Base-by-base conservation (phyloP, 2,113 vertebrate genomes). In the Sturnira hondurensis region DNA sequence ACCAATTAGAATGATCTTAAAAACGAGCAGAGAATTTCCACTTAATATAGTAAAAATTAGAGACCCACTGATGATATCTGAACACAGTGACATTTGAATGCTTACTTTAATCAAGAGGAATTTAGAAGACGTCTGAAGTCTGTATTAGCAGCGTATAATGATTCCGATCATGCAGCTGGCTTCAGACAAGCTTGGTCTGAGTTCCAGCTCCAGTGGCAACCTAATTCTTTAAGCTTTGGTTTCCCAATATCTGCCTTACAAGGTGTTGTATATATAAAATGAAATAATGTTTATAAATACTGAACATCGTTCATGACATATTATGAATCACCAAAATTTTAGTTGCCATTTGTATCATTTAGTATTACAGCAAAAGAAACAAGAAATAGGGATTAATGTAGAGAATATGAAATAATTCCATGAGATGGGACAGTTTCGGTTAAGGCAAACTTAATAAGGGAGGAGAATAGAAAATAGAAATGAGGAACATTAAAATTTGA, bases 41-140 rank as follows among this genome's bases (percentile, higher is more conserved):
- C 7, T 89, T 74, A 38, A 77, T 54, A 41, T 13, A 82, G 12
- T 24, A 89, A 76, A 61, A 82, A 54, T 43, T 84, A 95, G 26
- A 81, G 8, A 89, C 41, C 36, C 2, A 87, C 14, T 65, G 58
- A 67, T 87, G 38, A 91, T 84, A 95, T 70, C 70, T 63, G 36
- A 94, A 67, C 56, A 73, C 17, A 45, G 56, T 54, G 36, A 22
- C 17, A 93, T 80, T 86, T 50, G 26, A 93, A 94, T 71, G 22
- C 16, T 73, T 83, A 84, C 20, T 86, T 77, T 84, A 93, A 96
- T 89, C 63, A 89, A 56, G 56, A 91, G 17, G 52, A 87, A 88
- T 84, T 22, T 43, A 54, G 41, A 84, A 36, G 65, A 86, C 1
- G 15, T 65, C 65, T 54, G 58, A 86, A 63, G 14, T 88, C 45